These are phyloP conservation scores for Limnephilus auricula DNA, from an alignment of 2,888 invertebrate species.

Conservation along the genomic window DNA sequence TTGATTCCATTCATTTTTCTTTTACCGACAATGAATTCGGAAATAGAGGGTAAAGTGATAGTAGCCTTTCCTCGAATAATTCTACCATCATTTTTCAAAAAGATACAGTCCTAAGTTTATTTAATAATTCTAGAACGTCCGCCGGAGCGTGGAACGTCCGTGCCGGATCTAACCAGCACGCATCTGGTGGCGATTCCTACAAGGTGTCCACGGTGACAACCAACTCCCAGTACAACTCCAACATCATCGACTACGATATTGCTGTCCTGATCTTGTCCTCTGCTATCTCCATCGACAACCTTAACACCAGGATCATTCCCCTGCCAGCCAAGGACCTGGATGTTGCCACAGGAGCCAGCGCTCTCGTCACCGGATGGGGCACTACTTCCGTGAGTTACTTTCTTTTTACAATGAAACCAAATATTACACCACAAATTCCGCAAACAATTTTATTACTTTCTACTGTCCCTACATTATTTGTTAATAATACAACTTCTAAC, in stretches of 20 bases:
- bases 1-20: too few relatives aligned
- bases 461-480: too few relatives aligned
- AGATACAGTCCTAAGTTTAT: not conserved
- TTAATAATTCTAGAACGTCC: not conserved
- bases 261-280: slow-evolving; percentile 23
- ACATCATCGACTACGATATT: slow-evolving; percentile 26
- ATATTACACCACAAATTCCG: too few relatives aligned
- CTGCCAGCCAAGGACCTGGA: slow-evolving; percentile 69
- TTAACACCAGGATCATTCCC: slow-evolving; percentile 65
- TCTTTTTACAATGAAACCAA: not conserved
- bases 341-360: slow-evolving; percentile 67
- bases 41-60: too few relatives aligned
- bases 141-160: slow-evolving; percentile 14
- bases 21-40: too few relatives aligned
- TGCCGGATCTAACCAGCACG: slow-evolving; percentile 34
- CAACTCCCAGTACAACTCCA: not conserved
- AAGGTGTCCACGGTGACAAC: not conserved
- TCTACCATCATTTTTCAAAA: not conserved
- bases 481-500: not conserved
- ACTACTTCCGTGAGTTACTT: slow-evolving; percentile 18
- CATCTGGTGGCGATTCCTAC: slow-evolving; percentile 2
- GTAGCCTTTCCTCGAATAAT: not conserved
- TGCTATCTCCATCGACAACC: not conserved
- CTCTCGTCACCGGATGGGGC: slow-evolving; percentile 59
- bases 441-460: too few relatives aligned